Evolutionary conservation across 2,797 vertebrate genomes (phyloP).

Genomic region (Microhierax caerulescens): DNA sequence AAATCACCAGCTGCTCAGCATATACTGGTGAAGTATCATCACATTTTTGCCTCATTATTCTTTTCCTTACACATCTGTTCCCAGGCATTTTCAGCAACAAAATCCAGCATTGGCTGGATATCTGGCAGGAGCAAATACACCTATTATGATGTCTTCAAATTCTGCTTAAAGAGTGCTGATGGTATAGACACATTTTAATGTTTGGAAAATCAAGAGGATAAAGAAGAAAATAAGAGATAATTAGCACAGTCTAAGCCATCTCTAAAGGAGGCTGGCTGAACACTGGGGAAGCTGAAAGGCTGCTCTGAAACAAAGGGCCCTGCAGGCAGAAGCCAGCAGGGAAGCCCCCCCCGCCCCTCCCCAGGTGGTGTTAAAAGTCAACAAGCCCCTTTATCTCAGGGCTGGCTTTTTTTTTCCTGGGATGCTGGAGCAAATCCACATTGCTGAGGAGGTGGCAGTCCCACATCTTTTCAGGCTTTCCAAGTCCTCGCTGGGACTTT

Average conservation of each 20-base stretch:
- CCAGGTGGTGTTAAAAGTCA: neutral
- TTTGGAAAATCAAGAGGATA: neutral
- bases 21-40: neutral
- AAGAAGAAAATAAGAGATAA: neutral
- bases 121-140: neutral
- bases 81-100: neutral
- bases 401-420: neutral
- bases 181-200: fast-evolving
- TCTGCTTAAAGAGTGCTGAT: neutral
- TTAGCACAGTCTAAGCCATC: neutral
- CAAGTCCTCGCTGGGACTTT: neutral
- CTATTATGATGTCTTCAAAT: neutral
- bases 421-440: neutral
- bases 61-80: neutral
- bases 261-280: neutral
- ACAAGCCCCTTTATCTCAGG: neutral
- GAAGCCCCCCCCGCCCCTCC: fast-evolving
- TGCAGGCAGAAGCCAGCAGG: neutral
- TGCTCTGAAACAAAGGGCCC: neutral
- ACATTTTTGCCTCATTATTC: neutral
- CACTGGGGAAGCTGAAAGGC: neutral
- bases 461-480: neutral
- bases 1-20: neutral
- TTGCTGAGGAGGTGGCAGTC: neutral
- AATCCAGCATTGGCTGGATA: neutral